phyloP scores from a whole-genome alignment of 2,888 invertebrate genomes.

The Pseudococcus longispinus region DNA sequence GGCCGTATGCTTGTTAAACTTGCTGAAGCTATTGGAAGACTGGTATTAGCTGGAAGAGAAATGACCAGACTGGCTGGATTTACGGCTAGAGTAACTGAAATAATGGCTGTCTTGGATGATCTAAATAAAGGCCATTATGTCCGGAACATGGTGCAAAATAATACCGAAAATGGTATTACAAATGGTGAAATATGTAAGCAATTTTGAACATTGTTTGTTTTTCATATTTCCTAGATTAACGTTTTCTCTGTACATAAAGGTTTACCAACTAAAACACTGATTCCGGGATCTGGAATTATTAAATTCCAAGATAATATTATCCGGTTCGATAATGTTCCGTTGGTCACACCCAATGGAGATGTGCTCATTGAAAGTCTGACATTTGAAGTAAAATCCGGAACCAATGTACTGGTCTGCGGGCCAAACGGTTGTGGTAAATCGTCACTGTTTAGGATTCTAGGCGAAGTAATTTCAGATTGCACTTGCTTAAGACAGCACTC shows the following conservation, averaged over 20 bases:
- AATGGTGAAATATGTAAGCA: constrained; percentile 64
- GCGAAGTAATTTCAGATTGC: constrained; percentile 71
- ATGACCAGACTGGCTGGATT: constrained; percentile 93
- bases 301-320: constrained; percentile 87
- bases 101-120: constrained; percentile 83
- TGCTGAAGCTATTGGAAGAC: constrained; percentile 95
- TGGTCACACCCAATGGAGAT: constrained; percentile 98
- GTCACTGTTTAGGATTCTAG: constrained; percentile 93
- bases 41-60: constrained; percentile 94
- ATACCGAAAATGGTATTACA: constrained; percentile 61
- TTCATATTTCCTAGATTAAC: neutral
- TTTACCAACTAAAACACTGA: neutral
- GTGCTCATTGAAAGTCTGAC: constrained; percentile 85
- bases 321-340: constrained; percentile 89
- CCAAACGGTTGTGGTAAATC: constrained; percentile 99
- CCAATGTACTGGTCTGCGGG: constrained; percentile 97
- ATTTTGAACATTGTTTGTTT: neutral
- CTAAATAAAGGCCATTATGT: constrained; percentile 79
- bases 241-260: neutral
- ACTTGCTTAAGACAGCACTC: neutral
- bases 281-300: constrained; percentile 79
- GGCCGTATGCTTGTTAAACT: constrained; percentile 95
- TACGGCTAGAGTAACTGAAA: constrained; percentile 89
- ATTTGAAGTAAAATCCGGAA: constrained; percentile 93
- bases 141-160: constrained; percentile 72